phyloP scores from a whole-genome alignment of 1,140 invertebrate species.

The Odontomachus brunneus region DNA sequence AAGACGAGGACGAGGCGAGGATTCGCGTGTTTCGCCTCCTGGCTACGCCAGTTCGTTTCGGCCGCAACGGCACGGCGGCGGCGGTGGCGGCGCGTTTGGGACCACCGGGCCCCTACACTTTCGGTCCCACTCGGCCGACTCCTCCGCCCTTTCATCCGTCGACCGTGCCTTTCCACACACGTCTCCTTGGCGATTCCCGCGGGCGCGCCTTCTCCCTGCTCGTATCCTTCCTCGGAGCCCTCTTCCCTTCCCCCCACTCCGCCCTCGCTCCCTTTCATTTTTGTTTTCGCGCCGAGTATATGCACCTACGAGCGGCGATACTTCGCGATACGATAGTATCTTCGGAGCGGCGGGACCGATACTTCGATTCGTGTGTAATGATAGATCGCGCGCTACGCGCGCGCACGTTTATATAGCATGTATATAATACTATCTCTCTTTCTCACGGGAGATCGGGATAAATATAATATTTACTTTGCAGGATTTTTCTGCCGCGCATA shows the following conservation, averaged over 20 bases:
- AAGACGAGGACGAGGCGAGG: conserved; percentile 30
- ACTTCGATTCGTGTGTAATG: too few relatives aligned
- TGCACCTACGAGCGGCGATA: conserved; percentile 19
- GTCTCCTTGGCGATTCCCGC: conserved; percentile 55
- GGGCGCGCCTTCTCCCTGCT: conserved; percentile 52
- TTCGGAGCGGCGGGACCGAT: too few relatives aligned
- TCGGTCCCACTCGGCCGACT: conserved; percentile 49
- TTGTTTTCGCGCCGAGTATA: conserved; percentile 11
- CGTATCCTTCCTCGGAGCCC: conserved; percentile 11
- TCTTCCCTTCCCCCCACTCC: not conserved
- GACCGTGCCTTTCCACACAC: conserved; percentile 50
- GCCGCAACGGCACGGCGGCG: conserved; percentile 47
- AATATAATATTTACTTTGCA: too few relatives aligned
- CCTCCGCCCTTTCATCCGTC: conserved; percentile 59
- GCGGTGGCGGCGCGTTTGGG: conserved; percentile 63
- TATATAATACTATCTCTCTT: too few relatives aligned
- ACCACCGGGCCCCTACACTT: conserved; percentile 66
- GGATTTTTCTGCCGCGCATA: too few relatives aligned
- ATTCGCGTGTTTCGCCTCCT: conserved; percentile 61
- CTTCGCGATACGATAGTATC: not conserved
- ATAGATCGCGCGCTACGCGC: too few relatives aligned
- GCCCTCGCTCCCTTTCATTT: conserved; percentile 38
- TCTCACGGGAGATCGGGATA: too few relatives aligned
- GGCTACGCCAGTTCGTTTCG: conserved; percentile 56
- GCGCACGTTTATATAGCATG: too few relatives aligned